Evolutionary conservation across 2,888 invertebrate species (phyloP).

Genomic region (Odontothrips loti): DNA sequence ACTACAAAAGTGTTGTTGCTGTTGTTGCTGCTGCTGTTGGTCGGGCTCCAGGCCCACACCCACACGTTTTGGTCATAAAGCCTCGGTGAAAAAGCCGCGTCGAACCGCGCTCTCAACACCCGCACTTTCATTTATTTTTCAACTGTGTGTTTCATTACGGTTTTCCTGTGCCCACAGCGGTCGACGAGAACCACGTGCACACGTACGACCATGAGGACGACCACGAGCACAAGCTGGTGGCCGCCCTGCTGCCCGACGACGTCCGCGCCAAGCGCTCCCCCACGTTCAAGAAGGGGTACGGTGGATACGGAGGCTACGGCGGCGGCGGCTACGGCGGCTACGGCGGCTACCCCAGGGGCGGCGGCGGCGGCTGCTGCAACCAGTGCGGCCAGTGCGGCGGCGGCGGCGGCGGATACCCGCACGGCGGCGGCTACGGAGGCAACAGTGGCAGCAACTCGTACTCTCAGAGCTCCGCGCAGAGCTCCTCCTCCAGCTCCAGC

Average conservation of each 20-base stretch:
- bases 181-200: background rate
- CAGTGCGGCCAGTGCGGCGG: background rate
- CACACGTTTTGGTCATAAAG: too few relatives aligned
- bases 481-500: background rate
- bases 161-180: background rate
- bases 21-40: too few relatives aligned
- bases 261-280: background rate
- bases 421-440: background rate
- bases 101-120: too few relatives aligned
- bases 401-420: background rate
- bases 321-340: slow-evolving; percentile 2
- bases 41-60: too few relatives aligned
- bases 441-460: background rate
- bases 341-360: background rate
- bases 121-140: too few relatives aligned
- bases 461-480: background rate
- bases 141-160: too few relatives aligned
- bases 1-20: too few relatives aligned
- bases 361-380: background rate
- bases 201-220: background rate
- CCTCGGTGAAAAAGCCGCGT: too few relatives aligned
- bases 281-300: background rate
- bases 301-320: background rate
- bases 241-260: background rate
- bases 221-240: background rate